Percentiles rank a stretch among this genome's conserved stretches.
Conservation (phyloP, 2,797 vertebrate species). For the Cirrhinus molitorella region DNA sequence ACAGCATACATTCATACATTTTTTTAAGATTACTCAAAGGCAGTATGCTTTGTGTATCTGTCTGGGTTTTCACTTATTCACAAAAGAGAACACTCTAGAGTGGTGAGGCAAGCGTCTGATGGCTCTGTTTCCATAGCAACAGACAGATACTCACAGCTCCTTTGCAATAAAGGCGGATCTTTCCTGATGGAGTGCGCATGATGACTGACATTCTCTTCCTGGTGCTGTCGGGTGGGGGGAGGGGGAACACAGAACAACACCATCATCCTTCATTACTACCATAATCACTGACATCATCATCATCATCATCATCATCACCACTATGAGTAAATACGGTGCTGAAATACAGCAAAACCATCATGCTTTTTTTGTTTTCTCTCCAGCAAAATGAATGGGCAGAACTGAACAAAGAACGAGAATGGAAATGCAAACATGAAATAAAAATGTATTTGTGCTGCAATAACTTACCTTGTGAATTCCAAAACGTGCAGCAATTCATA, state of each 20-base stretch:
- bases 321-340: neutral
- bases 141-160: constrained; percentile 94
- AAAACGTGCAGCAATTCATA: constrained; percentile 95
- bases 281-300: neutral
- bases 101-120: constrained; percentile 63
- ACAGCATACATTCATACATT: neutral
- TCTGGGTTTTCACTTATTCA: neutral
- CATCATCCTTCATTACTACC: constrained; percentile 20
- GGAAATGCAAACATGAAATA: neutral
- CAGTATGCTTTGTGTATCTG: neutral
- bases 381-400: neutral
- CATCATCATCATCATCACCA: neutral
- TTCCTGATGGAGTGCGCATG: constrained; percentile 95
- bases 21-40: neutral
- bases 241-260: constrained; percentile 17
- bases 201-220: constrained; percentile 99
- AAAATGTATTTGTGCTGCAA: neutral
- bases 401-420: neutral
- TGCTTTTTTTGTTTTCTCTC: neutral
- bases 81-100: constrained; percentile 30
- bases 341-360: constrained; percentile 14
- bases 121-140: constrained; percentile 77
- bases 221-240: constrained; percentile 71
- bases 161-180: constrained; percentile 98
- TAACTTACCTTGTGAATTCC: constrained; percentile 90